These are phyloP conservation scores for Marcusenius ussheri DNA, from an alignment of 2,113 vertebrate species.

Conservation along the genomic window DNA sequence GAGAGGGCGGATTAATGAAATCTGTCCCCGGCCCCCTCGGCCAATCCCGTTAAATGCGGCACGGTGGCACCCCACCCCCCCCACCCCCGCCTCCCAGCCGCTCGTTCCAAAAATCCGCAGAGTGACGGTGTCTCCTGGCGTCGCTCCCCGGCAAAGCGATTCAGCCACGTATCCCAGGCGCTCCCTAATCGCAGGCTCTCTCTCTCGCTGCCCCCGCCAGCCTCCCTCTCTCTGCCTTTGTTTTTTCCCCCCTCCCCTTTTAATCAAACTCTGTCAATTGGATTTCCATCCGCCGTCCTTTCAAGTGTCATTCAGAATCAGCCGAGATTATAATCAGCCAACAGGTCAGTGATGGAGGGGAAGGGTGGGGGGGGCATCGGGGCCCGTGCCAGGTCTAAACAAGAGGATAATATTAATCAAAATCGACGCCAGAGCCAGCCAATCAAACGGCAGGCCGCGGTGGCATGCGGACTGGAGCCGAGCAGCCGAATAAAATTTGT, in stretches of 20 bases:
- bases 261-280: slow-evolving; percentile 16
- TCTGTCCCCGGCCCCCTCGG: slow-evolving; percentile 36
- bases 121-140: slow-evolving; percentile 30
- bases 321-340: background rate
- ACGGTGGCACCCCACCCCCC: slow-evolving; percentile 15
- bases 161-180: slow-evolving; percentile 1
- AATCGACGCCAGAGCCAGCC: background rate
- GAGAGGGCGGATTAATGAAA: slow-evolving; percentile 38
- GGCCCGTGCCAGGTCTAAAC: background rate
- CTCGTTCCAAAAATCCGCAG: slow-evolving; percentile 12
- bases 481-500: background rate
- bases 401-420: background rate
- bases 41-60: slow-evolving; percentile 45
- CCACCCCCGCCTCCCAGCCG: background rate
- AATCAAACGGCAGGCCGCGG: background rate
- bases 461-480: background rate
- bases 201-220: slow-evolving; percentile 1
- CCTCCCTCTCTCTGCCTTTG: slow-evolving; percentile 4
- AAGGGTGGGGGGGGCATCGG: background rate
- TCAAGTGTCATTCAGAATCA: slow-evolving; percentile 12
- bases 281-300: slow-evolving; percentile 9
- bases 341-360: background rate
- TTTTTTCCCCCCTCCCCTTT: background rate
- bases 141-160: background rate
- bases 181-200: background rate